Percentiles rank a stretch among this genome's conserved stretches.
Conservation (phyloP, 2,888 invertebrate genomes). For the Drosophila meridionalis region DNA sequence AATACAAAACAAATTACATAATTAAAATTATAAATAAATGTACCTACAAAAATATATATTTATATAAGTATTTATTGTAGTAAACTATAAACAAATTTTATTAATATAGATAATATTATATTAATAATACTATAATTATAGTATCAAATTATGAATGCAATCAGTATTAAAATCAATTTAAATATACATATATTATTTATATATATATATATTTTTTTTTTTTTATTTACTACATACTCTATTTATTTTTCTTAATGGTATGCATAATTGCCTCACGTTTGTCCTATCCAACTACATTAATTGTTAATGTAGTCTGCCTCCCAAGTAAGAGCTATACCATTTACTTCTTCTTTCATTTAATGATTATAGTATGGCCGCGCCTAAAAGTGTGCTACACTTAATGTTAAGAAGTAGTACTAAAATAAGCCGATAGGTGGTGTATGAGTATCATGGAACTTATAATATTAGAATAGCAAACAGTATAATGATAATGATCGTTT, state of each 20-base stretch:
- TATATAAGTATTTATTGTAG: not conserved
- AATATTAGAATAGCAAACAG: no score
- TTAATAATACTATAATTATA: not conserved
- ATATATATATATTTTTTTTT: not conserved
- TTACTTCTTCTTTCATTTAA: not conserved
- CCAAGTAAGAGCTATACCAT: not conserved
- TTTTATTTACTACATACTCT: not conserved
- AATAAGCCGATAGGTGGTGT: not conserved
- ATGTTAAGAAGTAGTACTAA: not conserved
- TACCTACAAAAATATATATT: not conserved
- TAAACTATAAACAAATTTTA: not conserved
- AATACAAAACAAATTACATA: not conserved
- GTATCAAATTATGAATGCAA: not conserved
- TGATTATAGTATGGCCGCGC: not conserved
- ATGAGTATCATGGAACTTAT: no score
- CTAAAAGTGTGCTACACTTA: not conserved
- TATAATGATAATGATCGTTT: no score
- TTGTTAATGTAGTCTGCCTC: conserved; percentile 17
- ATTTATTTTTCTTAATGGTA: not conserved
- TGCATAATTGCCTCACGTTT: not conserved
- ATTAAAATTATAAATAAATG: not conserved
- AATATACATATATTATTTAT: not conserved
- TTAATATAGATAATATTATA: not conserved
- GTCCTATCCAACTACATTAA: conserved; percentile 6
- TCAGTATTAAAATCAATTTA: not conserved